These are phyloP conservation scores for Valencia hispanica DNA, from an alignment of 2,797 vertebrate species.

Conservation along the genomic window DNA sequence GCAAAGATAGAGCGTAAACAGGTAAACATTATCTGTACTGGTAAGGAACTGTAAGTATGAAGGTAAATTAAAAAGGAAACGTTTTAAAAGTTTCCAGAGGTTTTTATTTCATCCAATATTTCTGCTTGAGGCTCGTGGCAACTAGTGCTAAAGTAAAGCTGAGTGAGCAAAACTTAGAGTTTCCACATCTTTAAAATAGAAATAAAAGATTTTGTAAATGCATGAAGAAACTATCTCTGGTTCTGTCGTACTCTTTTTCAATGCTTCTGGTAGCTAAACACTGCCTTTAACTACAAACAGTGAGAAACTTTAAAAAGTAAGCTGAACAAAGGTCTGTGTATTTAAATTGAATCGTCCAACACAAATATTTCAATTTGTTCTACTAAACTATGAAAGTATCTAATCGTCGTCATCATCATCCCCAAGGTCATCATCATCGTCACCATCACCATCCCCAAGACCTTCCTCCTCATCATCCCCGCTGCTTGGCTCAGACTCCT, in stretches of 20 bases:
- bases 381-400: not conserved
- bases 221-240: slow-evolving; percentile 1
- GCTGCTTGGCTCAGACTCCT: slow-evolving; percentile 56
- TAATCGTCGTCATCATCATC: slow-evolving; percentile 26
- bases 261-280: not conserved
- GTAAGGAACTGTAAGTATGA: slow-evolving; percentile 1
- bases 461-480: slow-evolving; percentile 47
- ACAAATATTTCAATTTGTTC: not conserved
- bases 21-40: slow-evolving; percentile 4
- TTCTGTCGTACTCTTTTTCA: not conserved
- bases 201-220: not conserved
- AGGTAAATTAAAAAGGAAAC: slow-evolving; percentile 7
- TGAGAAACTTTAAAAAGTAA: not conserved
- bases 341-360: not conserved
- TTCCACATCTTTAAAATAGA: not conserved
- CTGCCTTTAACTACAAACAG: not conserved
- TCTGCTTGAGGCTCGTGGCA: not conserved
- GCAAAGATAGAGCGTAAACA: not conserved
- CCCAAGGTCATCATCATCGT: accelerated
- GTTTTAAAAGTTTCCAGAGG: slow-evolving; percentile 3
- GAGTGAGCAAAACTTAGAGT: not conserved
- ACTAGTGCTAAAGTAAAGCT: not conserved
- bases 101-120: not conserved
- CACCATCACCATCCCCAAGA: slow-evolving; percentile 17
- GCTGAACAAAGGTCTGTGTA: not conserved